phyloP scores from a whole-genome alignment of 2,797 vertebrate species.

The Pelochelys cantorii region DNA sequence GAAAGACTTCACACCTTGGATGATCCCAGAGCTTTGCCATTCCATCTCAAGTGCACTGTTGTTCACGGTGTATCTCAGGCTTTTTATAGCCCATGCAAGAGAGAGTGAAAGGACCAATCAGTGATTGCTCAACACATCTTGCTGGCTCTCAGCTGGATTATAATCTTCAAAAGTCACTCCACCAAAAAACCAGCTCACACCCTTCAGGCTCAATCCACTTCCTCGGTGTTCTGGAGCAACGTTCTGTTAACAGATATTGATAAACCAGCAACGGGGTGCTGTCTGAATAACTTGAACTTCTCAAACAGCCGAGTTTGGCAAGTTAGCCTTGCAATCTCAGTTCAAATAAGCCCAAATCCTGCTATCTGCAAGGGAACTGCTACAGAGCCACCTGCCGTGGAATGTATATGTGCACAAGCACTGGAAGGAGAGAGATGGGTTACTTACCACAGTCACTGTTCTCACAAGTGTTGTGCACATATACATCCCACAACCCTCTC shows the following conservation, averaged over 20 bases:
- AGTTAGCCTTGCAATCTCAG: not conserved
- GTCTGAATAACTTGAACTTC: not conserved
- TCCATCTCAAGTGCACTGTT: not conserved
- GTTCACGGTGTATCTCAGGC: not conserved
- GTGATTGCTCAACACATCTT: not conserved
- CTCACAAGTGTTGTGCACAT: not conserved
- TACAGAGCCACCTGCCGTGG: not conserved
- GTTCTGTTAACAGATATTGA: not conserved
- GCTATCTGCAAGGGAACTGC: not conserved
- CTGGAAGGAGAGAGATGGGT: not conserved
- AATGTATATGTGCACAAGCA: not conserved
- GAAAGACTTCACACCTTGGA: not conserved
- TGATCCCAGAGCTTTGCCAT: not conserved
- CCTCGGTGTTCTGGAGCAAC: not conserved
- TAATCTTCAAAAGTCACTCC: not conserved
- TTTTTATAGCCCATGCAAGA: not conserved
- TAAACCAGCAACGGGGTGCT: not conserved
- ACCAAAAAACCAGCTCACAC: not conserved
- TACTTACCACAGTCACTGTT: not conserved
- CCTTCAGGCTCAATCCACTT: not conserved
- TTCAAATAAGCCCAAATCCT: not conserved
- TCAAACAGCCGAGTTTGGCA: not conserved
- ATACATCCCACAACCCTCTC: not conserved
- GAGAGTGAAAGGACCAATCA: not conserved
- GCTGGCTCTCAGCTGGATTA: not conserved